Evolutionary conservation across 2,888 invertebrate species (phyloP), one percentile per base, ranked within the genome.

Genomic region (Microdon myrmicae): DNA sequence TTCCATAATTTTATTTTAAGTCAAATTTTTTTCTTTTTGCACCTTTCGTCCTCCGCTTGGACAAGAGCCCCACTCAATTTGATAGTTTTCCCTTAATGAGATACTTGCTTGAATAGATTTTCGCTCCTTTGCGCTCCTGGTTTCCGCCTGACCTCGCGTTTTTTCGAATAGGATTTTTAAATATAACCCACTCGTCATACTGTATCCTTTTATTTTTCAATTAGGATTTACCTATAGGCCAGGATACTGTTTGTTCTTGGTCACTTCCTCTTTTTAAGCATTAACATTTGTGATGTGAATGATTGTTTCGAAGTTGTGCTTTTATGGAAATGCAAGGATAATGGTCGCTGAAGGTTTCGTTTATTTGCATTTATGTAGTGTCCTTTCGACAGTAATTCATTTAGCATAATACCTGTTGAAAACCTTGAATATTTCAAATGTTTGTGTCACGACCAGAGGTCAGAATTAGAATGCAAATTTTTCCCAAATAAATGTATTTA

Each of bases 291-390:
- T n/a, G n/a, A n/a, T n/a, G n/a, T n/a, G n/a, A n/a, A n/a, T n/a
- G n/a, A n/a, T n/a, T n/a, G n/a, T n/a, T n/a, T n/a, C n/a, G n/a
- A n/a, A n/a, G n/a, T n/a, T n/a, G n/a, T n/a, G n/a, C 10, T 26
- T 32, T 17, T 13, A 6, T 12, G 17, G 22, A 17, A 47, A 60
- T 47, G 47, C 47, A 54, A 60, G 37, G 26, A 60, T 43, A 60
- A 59, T 53, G 47, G 10, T 20, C 4, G 37, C 28, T 31, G 38
- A 34, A n/a, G 22, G 29, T 23, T 49, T 19, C 43, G 6, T 48
- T 48, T 60, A 48, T 60, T 60, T 55, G 23, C 16, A 43, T 55
- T 60, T 44, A 55, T 55, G 54, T 60, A 55, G 32, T 43, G 19
- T 17, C 41, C 28, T 41, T 53, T 22, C 7, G 38, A 47, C 43